A percentile compares a stretch with the other conserved stretches of the same genome.
These are phyloP conservation scores for Labeo rohita DNA, from an alignment of 2,113 vertebrate species.

Conservation along the genomic window DNA sequence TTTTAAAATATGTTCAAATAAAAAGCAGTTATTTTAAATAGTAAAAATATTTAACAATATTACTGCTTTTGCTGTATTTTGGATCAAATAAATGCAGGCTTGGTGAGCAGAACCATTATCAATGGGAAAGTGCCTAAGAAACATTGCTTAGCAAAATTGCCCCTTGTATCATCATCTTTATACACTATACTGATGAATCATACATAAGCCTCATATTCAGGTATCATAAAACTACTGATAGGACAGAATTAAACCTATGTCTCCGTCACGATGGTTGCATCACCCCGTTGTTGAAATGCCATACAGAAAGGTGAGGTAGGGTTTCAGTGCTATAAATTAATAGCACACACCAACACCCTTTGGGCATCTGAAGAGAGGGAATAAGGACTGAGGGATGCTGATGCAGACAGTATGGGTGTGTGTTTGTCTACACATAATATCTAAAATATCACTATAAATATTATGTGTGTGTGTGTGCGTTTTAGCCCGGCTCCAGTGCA, in stretches of 20 bases:
- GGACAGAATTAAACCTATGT: neutral
- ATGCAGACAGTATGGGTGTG: neutral
- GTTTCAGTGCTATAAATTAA: neutral
- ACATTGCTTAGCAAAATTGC: neutral
- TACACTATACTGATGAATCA: neutral
- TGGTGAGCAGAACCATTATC: too few species aligned
- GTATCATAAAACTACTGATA: slow-evolving; percentile 15
- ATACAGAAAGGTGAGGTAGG: neutral
- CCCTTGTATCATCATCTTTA: too few species aligned
- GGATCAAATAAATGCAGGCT: too few species aligned
- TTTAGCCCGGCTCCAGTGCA: slow-evolving; percentile 20
- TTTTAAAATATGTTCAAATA: too few species aligned
- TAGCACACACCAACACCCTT: neutral
- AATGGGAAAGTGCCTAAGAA: too few species aligned
- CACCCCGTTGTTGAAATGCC: neutral
- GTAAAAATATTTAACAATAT: too few species aligned
- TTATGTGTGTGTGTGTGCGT: neutral
- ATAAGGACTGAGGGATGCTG: neutral
- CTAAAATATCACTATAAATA: neutral
- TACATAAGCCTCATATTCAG: neutral
- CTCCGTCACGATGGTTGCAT: neutral
- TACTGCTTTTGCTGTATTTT: too few species aligned
- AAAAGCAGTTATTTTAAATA: too few species aligned
- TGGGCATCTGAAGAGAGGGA: neutral
- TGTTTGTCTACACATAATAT: neutral